phyloP scores from a whole-genome alignment of 2,113 vertebrate genomes.

The Romanogobio albipinnatus region DNA sequence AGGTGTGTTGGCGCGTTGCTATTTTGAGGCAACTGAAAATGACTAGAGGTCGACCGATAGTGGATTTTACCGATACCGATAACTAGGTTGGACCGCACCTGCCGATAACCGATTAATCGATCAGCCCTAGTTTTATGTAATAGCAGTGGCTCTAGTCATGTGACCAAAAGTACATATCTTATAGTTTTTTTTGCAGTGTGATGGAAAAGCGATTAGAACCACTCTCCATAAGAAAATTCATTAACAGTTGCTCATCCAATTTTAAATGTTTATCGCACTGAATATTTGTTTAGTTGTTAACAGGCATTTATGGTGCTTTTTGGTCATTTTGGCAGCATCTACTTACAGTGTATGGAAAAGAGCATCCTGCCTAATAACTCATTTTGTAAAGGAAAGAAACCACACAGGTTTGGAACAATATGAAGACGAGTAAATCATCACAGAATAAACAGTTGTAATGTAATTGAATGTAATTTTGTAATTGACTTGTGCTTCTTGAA shows the following conservation, averaged over 20 bases:
- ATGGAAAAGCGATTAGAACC: background rate
- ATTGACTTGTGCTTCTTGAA: slow-evolving; percentile 74
- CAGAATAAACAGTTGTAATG: background rate
- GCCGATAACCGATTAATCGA: no score
- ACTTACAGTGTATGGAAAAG: background rate
- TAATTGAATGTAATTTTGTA: background rate
- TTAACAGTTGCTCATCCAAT: background rate
- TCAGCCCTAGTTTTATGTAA: no score
- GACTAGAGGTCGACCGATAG: no score
- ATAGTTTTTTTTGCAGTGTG: background rate
- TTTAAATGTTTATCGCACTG: background rate
- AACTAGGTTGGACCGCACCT: no score
- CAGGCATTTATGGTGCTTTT: background rate
- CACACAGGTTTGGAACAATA: background rate
- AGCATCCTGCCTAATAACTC: background rate
- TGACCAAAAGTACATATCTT: background rate
- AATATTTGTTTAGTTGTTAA: background rate
- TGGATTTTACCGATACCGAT: no score
- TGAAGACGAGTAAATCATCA: background rate
- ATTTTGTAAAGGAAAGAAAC: background rate
- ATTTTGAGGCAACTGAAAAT: no score
- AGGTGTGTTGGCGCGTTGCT: no score
- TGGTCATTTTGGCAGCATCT: background rate
- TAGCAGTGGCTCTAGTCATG: no score
- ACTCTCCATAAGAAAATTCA: no score